Evolutionary conservation across 37 sponge, comb jelly and placozoan genomes (phyloP).

Genomic region (Chondrosia reniformis): DNA sequence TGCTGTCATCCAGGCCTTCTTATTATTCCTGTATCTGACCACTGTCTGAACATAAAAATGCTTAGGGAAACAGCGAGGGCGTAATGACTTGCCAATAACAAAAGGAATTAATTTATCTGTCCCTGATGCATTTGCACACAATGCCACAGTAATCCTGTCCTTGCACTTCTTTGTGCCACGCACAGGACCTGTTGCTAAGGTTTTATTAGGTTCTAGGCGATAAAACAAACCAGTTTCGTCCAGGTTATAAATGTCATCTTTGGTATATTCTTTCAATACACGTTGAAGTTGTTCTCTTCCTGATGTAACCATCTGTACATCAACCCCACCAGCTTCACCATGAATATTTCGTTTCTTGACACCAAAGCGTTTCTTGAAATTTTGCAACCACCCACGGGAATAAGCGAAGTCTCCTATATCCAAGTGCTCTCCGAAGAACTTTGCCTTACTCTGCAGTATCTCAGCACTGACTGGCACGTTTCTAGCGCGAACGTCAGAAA

Average conservation of each 20-base stretch:
- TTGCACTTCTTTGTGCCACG: slow-evolving; percentile 16
- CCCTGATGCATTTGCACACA: slow-evolving; percentile 32
- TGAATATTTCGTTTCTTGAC: no score
- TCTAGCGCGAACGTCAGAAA: no score
- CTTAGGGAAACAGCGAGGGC: not conserved
- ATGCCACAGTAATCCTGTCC: slow-evolving; percentile 5
- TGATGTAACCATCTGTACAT: slow-evolving; percentile 13
- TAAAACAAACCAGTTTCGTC: slow-evolving; percentile 35
- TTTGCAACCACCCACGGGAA: slow-evolving; percentile 30
- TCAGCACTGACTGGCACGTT: no score
- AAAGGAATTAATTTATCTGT: slow-evolving; percentile 32
- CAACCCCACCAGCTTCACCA: no score
- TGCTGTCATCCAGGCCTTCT: slow-evolving; percentile 32
- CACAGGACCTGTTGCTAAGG: slow-evolving; percentile 10
- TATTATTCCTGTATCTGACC: slow-evolving; percentile 1
- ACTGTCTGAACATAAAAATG: not conserved
- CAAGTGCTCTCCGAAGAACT: not conserved
- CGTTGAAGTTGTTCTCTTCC: no score
- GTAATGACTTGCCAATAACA: slow-evolving; percentile 32
- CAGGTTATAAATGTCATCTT: slow-evolving; percentile 21
- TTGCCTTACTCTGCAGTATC: not conserved
- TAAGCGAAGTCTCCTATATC: not conserved
- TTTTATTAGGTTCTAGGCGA: slow-evolving; percentile 14
- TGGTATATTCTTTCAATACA: no score
- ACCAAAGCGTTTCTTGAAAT: slow-evolving; percentile 44